phyloP scores from a whole-genome alignment of 2,888 invertebrate genomes.

The Hyppa rectilinea region DNA sequence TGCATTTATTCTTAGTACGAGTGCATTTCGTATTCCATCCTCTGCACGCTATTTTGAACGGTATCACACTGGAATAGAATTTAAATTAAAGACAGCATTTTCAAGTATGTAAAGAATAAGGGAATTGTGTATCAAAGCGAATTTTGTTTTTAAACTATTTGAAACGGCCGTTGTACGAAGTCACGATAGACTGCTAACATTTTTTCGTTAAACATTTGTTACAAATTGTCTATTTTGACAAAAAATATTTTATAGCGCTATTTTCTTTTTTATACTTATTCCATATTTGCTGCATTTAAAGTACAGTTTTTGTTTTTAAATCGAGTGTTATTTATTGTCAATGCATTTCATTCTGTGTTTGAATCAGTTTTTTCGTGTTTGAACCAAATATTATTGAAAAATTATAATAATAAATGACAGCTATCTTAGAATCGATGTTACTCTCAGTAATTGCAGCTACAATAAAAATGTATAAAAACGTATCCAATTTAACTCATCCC shows the following conservation, averaged over 20 bases:
- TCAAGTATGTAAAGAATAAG: constrained; percentile 34
- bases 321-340: constrained; percentile 6
- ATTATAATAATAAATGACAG: too few species aligned
- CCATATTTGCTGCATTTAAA: constrained; percentile 56
- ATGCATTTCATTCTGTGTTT: constrained; percentile 38
- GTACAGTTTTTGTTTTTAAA: constrained; percentile 32
- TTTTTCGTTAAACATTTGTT: constrained; percentile 53
- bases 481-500: constrained; percentile 43
- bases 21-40: constrained; percentile 54
- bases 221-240: constrained; percentile 46
- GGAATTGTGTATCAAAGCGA: constrained; percentile 58
- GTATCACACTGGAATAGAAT: constrained; percentile 31
- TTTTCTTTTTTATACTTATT: constrained; percentile 36
- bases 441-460: constrained; percentile 13
- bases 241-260: constrained; percentile 29
- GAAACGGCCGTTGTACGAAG: constrained; percentile 40
- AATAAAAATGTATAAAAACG: constrained; percentile 32
- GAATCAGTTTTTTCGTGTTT: too few species aligned
- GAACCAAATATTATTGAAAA: too few species aligned
- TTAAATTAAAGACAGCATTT: constrained; percentile 21
- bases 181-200: constrained; percentile 47
- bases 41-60: constrained; percentile 35
- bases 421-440: too few species aligned
- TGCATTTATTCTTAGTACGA: constrained; percentile 60
- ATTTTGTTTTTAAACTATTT: constrained; percentile 63